These are phyloP conservation scores for Vidua chalybeata DNA, from an alignment of 2,113 vertebrate species.

Conservation along the genomic window DNA sequence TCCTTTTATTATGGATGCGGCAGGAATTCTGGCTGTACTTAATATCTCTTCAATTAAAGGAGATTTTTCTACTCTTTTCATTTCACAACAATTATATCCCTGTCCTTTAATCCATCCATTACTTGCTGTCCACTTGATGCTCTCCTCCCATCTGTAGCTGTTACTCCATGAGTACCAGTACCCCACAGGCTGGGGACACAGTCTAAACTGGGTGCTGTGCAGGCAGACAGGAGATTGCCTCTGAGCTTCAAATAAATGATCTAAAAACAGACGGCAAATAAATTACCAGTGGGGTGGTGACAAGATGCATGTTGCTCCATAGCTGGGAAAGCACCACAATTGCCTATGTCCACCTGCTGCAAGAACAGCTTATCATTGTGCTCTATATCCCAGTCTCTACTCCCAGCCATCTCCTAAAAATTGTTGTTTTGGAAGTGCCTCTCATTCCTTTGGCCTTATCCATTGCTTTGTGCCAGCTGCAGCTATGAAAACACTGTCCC, in stretches of 20 bases:
- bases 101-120: neutral
- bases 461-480: neutral
- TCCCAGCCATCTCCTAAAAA: neutral
- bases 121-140: neutral
- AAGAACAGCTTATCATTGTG: neutral
- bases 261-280: neutral
- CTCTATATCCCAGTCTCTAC: neutral
- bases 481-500: neutral
- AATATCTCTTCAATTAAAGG: neutral
- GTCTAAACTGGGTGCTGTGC: neutral
- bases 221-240: neutral
- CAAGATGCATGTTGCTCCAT: neutral
- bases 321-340: neutral
- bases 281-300: neutral
- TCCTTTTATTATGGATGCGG: neutral
- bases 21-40: neutral
- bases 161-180: neutral
- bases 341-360: neutral
- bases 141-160: neutral
- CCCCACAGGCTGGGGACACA: fast-evolving
- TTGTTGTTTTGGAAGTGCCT: neutral
- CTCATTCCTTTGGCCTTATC: neutral
- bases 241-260: neutral
- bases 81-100: neutral
- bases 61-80: neutral